A percentile compares a stretch with the other conserved stretches of the same genome.
Conservation (phyloP, 2,797 vertebrate genomes). For the Urophycis tenuis region DNA sequence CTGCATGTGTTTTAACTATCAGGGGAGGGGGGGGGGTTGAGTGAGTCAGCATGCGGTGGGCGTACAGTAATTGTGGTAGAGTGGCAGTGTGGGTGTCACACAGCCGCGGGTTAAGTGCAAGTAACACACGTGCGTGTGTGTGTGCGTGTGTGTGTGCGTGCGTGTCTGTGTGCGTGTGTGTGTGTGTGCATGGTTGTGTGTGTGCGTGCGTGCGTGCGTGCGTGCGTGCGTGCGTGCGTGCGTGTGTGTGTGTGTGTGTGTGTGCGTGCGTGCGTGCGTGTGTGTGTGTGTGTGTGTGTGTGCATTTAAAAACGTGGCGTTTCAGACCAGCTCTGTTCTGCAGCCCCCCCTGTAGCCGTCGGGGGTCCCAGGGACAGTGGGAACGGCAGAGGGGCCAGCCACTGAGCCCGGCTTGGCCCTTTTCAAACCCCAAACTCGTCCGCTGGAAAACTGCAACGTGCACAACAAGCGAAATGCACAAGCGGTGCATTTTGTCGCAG, state of each 20-base stretch:
- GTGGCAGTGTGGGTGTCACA: background rate
- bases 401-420: background rate
- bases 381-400: background rate
- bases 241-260: too few relatives aligned
- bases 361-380: too few relatives aligned
- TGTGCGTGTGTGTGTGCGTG: too few relatives aligned
- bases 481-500: too few relatives aligned
- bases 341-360: background rate
- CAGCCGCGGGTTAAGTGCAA: background rate
- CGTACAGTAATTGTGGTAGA: background rate
- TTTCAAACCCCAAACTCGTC: background rate
- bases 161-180: too few relatives aligned
- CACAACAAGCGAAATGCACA: background rate
- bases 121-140: too few relatives aligned
- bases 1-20: background rate
- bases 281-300: too few relatives aligned
- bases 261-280: too few relatives aligned
- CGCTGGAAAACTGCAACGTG: background rate
- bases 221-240: too few relatives aligned
- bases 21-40: too few relatives aligned
- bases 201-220: too few relatives aligned
- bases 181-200: too few relatives aligned
- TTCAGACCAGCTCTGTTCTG: background rate
- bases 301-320: background rate
- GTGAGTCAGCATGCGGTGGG: background rate